Percentiles rank a stretch among this genome's conserved stretches.
These are phyloP conservation scores for Chalcosyrphus nemorum DNA, from an alignment of 2,888 invertebrate genomes.

Conservation along the genomic window DNA sequence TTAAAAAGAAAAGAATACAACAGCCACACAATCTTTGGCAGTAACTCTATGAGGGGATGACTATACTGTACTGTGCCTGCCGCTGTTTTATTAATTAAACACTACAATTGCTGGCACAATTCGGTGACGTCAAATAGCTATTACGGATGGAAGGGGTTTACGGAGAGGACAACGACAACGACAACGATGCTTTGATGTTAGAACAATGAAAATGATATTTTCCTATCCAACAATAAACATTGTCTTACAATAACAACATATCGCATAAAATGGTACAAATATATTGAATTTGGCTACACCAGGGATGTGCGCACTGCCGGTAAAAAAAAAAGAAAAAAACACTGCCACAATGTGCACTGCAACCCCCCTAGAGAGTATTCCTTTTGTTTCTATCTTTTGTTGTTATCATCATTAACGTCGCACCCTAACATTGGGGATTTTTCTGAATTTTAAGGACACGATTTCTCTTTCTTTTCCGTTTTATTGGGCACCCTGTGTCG, in stretches of 20 bases:
- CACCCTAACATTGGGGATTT: background rate
- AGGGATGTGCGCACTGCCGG: conserved; percentile 69
- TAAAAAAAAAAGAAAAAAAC: conserved; percentile 1
- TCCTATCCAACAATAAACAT: conserved; percentile 62
- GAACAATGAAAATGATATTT: conserved; percentile 54
- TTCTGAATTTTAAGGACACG: background rate
- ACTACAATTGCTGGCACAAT: conserved; percentile 58
- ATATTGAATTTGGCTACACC: conserved; percentile 68
- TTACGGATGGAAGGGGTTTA: no score
- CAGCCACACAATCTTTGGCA: conserved; percentile 40
- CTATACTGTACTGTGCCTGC: conserved; percentile 25
- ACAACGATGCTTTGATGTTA: conserved; percentile 25
- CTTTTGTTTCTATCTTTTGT: conserved; percentile 35
- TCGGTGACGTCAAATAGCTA: conserved; percentile 39
- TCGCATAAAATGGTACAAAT: conserved; percentile 18
- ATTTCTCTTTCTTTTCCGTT: background rate
- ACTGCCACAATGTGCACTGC: conserved; percentile 42
- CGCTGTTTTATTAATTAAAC: conserved; percentile 69
- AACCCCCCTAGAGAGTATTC: background rate
- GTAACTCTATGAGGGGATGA: conserved; percentile 28
- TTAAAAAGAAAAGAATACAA: no score
- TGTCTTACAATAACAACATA: conserved; percentile 35
- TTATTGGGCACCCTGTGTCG: conserved; percentile 39
- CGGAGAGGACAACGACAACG: background rate
- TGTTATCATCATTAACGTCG: conserved; percentile 16